Evolutionary conservation across 2,113 vertebrate species (phyloP).

Genomic region (Caracal caracal): DNA sequence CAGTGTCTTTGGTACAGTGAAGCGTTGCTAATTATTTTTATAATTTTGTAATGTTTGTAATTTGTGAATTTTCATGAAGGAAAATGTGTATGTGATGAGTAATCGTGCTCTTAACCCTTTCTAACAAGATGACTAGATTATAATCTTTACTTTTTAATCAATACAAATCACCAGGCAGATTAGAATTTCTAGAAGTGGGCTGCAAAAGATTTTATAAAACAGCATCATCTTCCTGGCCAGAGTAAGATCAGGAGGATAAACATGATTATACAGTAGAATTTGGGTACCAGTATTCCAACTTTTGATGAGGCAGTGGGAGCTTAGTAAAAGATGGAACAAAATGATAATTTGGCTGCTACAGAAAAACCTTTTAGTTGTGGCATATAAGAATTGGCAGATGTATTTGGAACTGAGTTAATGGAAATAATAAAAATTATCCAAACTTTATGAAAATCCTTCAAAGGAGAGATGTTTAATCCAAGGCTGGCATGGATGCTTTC

Average conservation of each 20-base stretch:
- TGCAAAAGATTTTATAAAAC: background rate
- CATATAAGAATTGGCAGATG: constrained; percentile 43
- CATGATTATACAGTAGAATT: background rate
- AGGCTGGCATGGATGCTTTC: background rate
- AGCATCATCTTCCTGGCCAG: background rate
- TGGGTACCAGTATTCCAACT: background rate
- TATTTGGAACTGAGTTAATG: constrained; percentile 47
- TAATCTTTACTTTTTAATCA: background rate
- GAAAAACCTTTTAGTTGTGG: constrained; percentile 23
- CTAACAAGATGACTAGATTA: background rate
- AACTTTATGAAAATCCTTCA: constrained; percentile 45
- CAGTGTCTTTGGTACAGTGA: background rate
- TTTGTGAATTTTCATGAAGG: background rate
- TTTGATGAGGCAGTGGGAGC: background rate
- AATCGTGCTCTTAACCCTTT: background rate
- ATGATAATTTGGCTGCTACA: constrained; percentile 43
- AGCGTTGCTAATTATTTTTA: constrained; percentile 9
- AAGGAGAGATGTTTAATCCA: constrained; percentile 22
- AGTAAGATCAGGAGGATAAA: background rate
- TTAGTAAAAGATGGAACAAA: constrained; percentile 16
- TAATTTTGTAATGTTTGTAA: background rate
- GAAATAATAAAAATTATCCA: constrained; percentile 13
- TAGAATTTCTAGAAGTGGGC: background rate
- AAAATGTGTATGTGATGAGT: background rate
- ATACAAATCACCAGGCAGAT: background rate